Conservation (phyloP, 2,797 vertebrate genomes). For the Chanos chanos region DNA sequence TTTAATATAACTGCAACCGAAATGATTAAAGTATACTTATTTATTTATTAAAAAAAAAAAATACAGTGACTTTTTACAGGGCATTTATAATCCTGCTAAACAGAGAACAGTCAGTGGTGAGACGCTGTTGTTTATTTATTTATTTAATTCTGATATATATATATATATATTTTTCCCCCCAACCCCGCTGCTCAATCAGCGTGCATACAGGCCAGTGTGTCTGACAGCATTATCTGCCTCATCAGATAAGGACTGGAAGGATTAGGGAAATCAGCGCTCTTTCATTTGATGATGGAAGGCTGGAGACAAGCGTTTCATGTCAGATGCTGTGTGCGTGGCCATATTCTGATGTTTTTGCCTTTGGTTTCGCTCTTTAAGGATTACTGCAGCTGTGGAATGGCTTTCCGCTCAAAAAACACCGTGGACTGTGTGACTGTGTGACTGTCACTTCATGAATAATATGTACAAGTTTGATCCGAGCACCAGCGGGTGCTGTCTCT, state of each 20-base stretch:
- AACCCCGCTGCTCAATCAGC: no score
- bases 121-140: no score
- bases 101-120: no score
- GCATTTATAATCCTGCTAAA: no score
- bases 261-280: slow-evolving; percentile 20
- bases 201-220: slow-evolving; percentile 3
- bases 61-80: no score
- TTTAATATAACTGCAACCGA: no score
- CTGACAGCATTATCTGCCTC: slow-evolving; percentile 6
- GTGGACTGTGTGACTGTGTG: no score
- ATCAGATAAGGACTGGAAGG: slow-evolving; percentile 27
- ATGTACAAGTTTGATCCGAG: not conserved
- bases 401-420: not conserved
- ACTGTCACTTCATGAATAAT: slow-evolving; percentile 13
- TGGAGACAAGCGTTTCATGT: slow-evolving; percentile 15
- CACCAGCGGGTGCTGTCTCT: not conserved
- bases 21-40: no score
- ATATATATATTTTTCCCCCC: no score
- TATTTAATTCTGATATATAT: no score
- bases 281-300: slow-evolving; percentile 18
- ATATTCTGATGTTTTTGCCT: not conserved
- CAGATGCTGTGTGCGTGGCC: not conserved
- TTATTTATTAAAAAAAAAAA: no score
- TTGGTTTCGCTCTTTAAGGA: slow-evolving; percentile 17
- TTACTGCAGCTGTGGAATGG: slow-evolving; percentile 9